Evolutionary conservation across 2,888 invertebrate species (phyloP).

Genomic region (Bellardia bayeri): DNA sequence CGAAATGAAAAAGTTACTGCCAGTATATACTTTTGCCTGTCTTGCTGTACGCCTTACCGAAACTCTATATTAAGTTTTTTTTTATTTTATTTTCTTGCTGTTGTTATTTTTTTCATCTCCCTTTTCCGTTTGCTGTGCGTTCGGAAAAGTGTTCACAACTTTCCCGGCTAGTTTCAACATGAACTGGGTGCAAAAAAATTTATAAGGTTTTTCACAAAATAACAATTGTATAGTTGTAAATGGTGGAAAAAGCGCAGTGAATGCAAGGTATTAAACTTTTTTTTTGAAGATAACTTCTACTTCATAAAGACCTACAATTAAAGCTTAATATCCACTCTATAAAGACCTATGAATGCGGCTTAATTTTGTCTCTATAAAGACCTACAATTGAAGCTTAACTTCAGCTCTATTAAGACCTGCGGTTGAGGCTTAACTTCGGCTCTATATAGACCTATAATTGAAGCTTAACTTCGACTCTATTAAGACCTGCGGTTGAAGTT

Average conservation of each 20-base stretch:
- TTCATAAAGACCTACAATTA: too few relatives aligned
- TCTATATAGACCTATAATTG: too few relatives aligned
- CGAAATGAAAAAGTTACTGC: constrained; percentile 33
- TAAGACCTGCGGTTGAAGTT: too few relatives aligned
- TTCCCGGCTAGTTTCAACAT: not conserved
- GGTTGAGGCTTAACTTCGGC: too few relatives aligned
- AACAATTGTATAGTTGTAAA: not conserved
- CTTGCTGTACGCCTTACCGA: not conserved
- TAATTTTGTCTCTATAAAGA: too few relatives aligned
- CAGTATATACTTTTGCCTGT: constrained; percentile 31
- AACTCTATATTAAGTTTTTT: constrained; percentile 34
- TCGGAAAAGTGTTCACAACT: constrained; percentile 23
- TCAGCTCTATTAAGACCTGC: too few relatives aligned
- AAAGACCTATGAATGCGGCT: too few relatives aligned
- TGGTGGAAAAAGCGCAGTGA: not conserved
- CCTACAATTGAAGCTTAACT: too few relatives aligned
- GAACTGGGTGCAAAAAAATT: not conserved
- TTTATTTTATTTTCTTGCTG: constrained; percentile 8
- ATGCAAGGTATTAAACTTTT: not conserved
- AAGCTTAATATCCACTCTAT: too few relatives aligned
- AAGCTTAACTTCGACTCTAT: too few relatives aligned
- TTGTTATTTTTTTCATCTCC: constrained; percentile 23
- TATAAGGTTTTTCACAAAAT: constrained; percentile 26
- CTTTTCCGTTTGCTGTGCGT: not conserved
- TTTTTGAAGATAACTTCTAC: too few relatives aligned